A percentile compares a stretch with the other conserved stretches of the same genome.
Conservation (phyloP, 2,113 vertebrate genomes). For the Vulpes vulpes region DNA sequence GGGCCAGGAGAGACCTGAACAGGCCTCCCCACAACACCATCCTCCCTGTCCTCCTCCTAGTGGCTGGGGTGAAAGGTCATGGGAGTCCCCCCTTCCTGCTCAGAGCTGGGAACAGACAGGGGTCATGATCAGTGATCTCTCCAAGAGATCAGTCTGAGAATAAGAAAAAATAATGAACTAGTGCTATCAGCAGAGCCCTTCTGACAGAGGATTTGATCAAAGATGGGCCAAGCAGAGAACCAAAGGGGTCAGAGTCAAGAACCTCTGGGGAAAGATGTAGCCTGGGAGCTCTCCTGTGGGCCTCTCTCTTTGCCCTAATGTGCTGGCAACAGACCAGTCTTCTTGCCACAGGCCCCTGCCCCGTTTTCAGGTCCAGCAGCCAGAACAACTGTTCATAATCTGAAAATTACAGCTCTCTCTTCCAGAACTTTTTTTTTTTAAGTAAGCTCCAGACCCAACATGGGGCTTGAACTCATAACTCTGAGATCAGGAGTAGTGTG, state of each 20-base stretch:
- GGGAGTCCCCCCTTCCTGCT: not conserved
- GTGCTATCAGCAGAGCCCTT: conserved; percentile 25
- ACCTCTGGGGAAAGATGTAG: not conserved
- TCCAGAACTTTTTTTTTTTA: not conserved
- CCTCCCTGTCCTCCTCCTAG: not conserved
- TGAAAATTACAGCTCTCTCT: not conserved
- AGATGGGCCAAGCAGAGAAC: not conserved
- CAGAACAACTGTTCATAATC: not conserved
- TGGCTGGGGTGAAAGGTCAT: not conserved
- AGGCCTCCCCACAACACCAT: not conserved
- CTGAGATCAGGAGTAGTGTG: not conserved
- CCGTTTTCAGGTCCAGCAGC: not conserved
- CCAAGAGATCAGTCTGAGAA: conserved; percentile 44
- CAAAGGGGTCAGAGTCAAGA: not conserved
- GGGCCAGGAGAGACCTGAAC: not conserved
- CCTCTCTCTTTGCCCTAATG: not conserved
- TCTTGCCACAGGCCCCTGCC: not conserved
- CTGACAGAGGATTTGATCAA: conserved; percentile 61
- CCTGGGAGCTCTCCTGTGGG: rapidly evolving
- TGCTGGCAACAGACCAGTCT: not conserved
- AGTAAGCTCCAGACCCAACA: not conserved
- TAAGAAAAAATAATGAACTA: conserved; percentile 49
- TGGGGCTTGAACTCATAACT: not conserved
- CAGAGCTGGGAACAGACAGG: not conserved
- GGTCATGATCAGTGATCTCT: not conserved